Evolutionary conservation across 1,140 invertebrate genomes (phyloP).

Genomic region (Liolophura sinensis): DNA sequence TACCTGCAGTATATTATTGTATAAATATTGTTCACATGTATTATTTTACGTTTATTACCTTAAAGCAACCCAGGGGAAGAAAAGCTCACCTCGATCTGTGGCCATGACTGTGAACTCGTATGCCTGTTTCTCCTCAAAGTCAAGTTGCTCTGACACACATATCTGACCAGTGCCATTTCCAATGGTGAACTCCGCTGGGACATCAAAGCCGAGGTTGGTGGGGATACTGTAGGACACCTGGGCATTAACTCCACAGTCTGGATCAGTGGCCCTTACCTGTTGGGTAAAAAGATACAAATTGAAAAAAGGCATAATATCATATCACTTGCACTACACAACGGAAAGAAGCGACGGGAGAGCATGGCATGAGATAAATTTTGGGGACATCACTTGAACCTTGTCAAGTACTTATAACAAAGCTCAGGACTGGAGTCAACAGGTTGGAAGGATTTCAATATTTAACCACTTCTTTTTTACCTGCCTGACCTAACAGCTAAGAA

Average conservation of each 20-base stretch:
- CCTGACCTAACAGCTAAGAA: too few species aligned
- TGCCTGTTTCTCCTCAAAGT: conserved; percentile 81
- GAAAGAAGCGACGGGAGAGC: too few species aligned
- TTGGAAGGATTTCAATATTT: background rate
- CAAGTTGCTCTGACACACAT: conserved; percentile 79
- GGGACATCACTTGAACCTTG: too few species aligned
- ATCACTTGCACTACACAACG: background rate
- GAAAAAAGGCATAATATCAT: conserved; percentile 3
- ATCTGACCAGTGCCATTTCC: conserved; percentile 84
- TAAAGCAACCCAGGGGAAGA: too few species aligned
- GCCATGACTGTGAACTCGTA: conserved; percentile 94
- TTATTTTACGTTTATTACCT: too few species aligned
- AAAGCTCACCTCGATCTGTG: conserved; percentile 82
- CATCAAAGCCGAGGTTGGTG: conserved; percentile 63
- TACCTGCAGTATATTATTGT: too few species aligned
- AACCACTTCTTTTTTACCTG: background rate
- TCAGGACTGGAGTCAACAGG: too few species aligned
- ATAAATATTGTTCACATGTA: too few species aligned
- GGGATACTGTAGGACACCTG: conserved; percentile 92
- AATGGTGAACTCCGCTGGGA: conserved; percentile 71
- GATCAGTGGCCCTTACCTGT: conserved; percentile 91
- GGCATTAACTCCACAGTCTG: conserved; percentile 93
- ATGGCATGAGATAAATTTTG: too few species aligned
- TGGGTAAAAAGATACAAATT: conserved; percentile 21
- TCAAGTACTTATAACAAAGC: too few species aligned